Percentiles rank a stretch among this genome's conserved stretches.
phyloP scores from a whole-genome alignment of 2,113 vertebrate species.

The Aldabrachelys gigantea region DNA sequence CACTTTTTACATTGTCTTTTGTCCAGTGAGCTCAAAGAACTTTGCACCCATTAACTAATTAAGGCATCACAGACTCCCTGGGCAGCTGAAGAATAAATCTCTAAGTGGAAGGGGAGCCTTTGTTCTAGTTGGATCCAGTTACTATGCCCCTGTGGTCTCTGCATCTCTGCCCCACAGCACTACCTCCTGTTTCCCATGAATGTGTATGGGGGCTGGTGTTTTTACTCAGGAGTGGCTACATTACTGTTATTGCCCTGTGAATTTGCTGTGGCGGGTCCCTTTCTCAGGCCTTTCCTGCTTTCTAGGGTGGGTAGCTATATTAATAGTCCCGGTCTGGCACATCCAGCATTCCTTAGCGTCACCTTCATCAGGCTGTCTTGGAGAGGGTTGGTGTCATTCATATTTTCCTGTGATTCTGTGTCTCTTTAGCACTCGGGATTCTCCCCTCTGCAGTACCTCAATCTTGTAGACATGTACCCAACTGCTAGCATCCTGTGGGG shows the following conservation, averaged over 20 bases:
- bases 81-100: not conserved
- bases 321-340: not conserved
- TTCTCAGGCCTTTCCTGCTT: not conserved
- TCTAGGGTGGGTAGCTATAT: not conserved
- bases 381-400: not conserved
- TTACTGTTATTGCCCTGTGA: rapidly evolving
- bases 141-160: not conserved
- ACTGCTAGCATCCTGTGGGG: not conserved
- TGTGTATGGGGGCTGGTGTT: rapidly evolving
- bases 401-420: not conserved
- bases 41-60: not conserved
- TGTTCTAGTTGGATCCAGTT: not conserved
- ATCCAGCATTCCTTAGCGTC: not conserved
- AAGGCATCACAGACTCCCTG: not conserved
- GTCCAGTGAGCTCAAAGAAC: not conserved
- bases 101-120: not conserved
- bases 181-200: not conserved
- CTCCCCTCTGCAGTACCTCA: not conserved
- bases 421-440: not conserved
- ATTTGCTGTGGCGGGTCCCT: not conserved
- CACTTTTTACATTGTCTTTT: not conserved
- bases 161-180: not conserved
- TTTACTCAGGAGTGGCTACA: not conserved
- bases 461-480: not conserved
- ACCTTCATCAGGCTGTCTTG: not conserved